Percentiles rank a stretch among this genome's conserved stretches.
Evolutionary conservation across 2,113 vertebrate genomes (phyloP).

Genomic region (Marmota monax): DNA sequence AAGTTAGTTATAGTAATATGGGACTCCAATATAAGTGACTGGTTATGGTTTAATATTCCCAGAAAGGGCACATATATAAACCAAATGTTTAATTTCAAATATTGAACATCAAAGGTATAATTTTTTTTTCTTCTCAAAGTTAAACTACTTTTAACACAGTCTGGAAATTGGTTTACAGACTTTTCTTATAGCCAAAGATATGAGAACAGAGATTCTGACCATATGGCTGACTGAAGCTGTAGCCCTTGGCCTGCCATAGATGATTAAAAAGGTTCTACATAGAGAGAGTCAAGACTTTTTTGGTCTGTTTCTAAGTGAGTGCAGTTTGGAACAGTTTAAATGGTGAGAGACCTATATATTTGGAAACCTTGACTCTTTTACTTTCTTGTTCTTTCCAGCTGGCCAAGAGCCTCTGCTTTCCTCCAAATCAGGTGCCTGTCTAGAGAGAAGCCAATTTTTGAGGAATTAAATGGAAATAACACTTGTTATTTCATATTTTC

Average conservation of each 20-base stretch:
- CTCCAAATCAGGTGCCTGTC: slow-evolving; percentile 65
- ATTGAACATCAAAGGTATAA: slow-evolving; percentile 74
- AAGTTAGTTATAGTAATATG: not conserved
- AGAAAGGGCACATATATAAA: slow-evolving; percentile 52
- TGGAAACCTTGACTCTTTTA: slow-evolving; percentile 56
- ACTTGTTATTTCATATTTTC: slow-evolving; percentile 68
- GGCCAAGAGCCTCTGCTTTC: slow-evolving; percentile 33
- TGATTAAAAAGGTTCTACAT: slow-evolving; percentile 63
- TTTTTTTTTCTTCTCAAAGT: slow-evolving; percentile 7
- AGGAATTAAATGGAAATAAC: slow-evolving; percentile 63
- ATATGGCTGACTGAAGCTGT: slow-evolving; percentile 61
- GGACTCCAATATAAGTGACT: slow-evolving; percentile 41
- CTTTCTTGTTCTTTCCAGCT: slow-evolving; percentile 65
- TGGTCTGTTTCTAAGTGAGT: slow-evolving; percentile 56
- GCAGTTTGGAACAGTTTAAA: slow-evolving; percentile 73
- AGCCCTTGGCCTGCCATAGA: slow-evolving; percentile 68
- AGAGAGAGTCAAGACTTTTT: slow-evolving; percentile 66
- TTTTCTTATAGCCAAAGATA: slow-evolving; percentile 64
- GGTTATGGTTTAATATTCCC: slow-evolving; percentile 66
- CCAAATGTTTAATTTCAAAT: slow-evolving; percentile 78
- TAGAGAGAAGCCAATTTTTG: slow-evolving; percentile 60
- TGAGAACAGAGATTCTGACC: slow-evolving; percentile 51
- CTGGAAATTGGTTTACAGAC: slow-evolving; percentile 78
- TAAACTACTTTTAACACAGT: slow-evolving; percentile 75
- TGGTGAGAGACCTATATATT: slow-evolving; percentile 45